Evolutionary conservation across 2,113 vertebrate genomes (phyloP).

Genomic region (Melanotaenia duboulayi): DNA sequence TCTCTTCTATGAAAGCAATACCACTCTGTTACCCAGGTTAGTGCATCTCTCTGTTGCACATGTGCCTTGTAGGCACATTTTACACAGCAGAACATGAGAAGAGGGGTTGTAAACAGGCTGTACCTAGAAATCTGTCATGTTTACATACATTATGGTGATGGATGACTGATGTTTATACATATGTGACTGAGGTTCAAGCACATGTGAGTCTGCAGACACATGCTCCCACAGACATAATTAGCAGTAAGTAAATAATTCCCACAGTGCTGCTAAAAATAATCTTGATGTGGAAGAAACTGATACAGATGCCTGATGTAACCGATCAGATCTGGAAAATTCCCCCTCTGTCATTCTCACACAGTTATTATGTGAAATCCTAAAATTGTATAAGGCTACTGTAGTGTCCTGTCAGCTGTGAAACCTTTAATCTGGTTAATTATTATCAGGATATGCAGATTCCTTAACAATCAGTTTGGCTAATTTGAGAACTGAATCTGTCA

Average conservation of each 20-base stretch:
- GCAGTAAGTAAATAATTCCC: slow-evolving; percentile 20
- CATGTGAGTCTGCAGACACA: slow-evolving; percentile 5
- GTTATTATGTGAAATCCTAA: not conserved
- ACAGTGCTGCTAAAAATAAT: slow-evolving; percentile 42
- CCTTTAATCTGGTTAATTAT: not conserved
- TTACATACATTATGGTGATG: slow-evolving; percentile 18
- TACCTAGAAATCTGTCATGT: slow-evolving; percentile 12
- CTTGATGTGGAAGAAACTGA: slow-evolving; percentile 29
- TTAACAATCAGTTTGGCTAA: not conserved
- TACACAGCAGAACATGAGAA: not conserved
- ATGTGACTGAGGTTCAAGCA: slow-evolving; percentile 3
- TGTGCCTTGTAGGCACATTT: not conserved
- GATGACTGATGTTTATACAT: not conserved
- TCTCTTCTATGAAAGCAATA: slow-evolving; percentile 95
- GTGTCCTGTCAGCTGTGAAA: not conserved
- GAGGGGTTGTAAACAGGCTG: slow-evolving; percentile 11
- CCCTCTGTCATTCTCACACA: not conserved
- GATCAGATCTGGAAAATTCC: slow-evolving; percentile 30
- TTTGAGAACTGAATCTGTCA: not conserved
- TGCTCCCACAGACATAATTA: slow-evolving; percentile 13
- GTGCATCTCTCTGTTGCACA: slow-evolving; percentile 40
- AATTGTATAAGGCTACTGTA: not conserved
- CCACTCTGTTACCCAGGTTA: slow-evolving; percentile 91
- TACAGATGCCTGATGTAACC: slow-evolving; percentile 22
- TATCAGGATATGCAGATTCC: slow-evolving; percentile 1